phyloP scores from a whole-genome alignment of 2,113 vertebrate genomes.

The Stomatorhinus ivindoensis region DNA sequence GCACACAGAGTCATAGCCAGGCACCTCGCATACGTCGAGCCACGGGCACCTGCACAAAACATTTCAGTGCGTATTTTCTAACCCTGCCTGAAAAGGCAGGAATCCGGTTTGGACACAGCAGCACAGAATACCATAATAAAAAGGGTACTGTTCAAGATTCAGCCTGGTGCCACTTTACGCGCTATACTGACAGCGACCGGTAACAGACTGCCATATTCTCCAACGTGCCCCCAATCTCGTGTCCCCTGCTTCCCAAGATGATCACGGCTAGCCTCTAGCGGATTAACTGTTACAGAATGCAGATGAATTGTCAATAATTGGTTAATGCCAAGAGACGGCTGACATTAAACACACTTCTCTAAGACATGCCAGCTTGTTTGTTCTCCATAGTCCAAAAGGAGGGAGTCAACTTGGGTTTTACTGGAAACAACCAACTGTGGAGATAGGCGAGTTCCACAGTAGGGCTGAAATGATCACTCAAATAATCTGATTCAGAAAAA shows the following conservation, averaged over 20 bases:
- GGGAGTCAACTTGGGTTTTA: neutral
- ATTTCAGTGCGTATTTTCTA: neutral
- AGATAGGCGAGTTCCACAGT: neutral
- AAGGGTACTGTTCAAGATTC: neutral
- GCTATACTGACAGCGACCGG: neutral
- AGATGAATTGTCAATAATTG: neutral
- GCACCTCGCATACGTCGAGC: neutral
- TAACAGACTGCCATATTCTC: neutral
- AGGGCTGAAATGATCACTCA: neutral
- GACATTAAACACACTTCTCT: neutral
- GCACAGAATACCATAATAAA: neutral
- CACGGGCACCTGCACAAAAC: neutral
- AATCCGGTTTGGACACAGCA: neutral
- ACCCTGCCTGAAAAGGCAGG: neutral
- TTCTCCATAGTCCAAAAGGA: neutral
- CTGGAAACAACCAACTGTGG: neutral
- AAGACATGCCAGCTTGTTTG: neutral
- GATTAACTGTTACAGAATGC: neutral
- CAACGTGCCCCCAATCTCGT: neutral
- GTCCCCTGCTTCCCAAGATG: neutral
- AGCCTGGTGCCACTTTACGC: neutral
- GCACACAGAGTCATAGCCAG: neutral
- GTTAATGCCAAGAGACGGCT: neutral
- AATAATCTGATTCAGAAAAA: neutral
- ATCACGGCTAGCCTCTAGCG: neutral